Percentiles rank a stretch among this genome's conserved stretches.
phyloP scores from a whole-genome alignment of 2,888 invertebrate genomes.

The Dexiosoma caninum region DNA sequence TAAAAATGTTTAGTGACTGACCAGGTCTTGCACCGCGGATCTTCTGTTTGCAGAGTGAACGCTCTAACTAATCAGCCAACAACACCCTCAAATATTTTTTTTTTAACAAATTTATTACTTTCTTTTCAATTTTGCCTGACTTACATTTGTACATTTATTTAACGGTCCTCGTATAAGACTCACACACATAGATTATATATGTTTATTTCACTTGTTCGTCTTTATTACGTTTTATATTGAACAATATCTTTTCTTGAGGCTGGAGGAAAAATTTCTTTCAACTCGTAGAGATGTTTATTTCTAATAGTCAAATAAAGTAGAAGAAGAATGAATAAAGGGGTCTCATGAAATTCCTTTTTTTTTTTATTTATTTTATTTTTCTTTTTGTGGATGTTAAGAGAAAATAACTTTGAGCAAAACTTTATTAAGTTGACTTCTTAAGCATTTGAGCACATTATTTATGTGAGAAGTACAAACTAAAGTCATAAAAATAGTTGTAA shows the following conservation, averaged over 20 bases:
- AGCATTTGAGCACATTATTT: slow-evolving; percentile 34
- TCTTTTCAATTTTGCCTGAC: not conserved
- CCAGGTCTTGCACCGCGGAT: too few relatives aligned
- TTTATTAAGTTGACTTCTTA: slow-evolving; percentile 26
- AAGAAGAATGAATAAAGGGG: slow-evolving; percentile 17
- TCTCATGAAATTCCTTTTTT: slow-evolving; percentile 5
- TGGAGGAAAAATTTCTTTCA: slow-evolving; percentile 16
- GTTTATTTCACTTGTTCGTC: not conserved
- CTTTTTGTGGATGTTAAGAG: not conserved
- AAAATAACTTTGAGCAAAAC: slow-evolving; percentile 11
- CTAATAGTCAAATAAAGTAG: not conserved
- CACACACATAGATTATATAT: slow-evolving; percentile 17
- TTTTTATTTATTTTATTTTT: not conserved
- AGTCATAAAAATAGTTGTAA: slow-evolving; percentile 1
- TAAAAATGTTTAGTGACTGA: too few relatives aligned
- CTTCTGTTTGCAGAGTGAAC: too few relatives aligned
- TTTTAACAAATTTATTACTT: not conserved
- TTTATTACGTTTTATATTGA: slow-evolving; percentile 29
- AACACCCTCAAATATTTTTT: too few relatives aligned
- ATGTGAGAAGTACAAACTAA: slow-evolving; percentile 10
- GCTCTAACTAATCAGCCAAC: too few relatives aligned
- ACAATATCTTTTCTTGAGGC: slow-evolving; percentile 9
- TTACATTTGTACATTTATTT: slow-evolving; percentile 19
- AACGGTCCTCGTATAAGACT: not conserved
- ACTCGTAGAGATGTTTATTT: slow-evolving; percentile 22